Percentiles rank a stretch among this genome's conserved stretches.
Conservation (phyloP, 2,113 vertebrate species). For the Eulemur rufifrons region DNA sequence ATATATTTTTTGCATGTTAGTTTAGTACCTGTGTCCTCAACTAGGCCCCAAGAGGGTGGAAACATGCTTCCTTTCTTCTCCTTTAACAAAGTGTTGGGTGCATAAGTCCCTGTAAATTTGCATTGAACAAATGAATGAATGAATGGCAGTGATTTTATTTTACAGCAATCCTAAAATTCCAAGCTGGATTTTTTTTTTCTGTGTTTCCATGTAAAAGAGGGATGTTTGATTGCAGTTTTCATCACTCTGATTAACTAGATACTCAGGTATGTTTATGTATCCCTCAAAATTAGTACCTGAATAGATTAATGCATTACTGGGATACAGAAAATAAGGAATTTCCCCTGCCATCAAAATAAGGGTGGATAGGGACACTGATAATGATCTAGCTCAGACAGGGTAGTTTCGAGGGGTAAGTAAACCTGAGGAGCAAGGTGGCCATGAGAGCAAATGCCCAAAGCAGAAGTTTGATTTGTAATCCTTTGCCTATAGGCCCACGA, state of each 20-base stretch:
- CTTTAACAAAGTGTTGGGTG: background rate
- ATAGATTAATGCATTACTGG: background rate
- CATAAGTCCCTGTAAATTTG: background rate
- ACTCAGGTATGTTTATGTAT: background rate
- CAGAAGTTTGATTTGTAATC: background rate
- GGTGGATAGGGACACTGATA: background rate
- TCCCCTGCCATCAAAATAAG: background rate
- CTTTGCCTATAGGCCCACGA: background rate
- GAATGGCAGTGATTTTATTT: background rate
- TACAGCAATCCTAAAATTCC: background rate
- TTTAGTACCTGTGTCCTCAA: background rate
- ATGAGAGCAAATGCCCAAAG: background rate
- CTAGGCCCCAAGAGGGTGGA: background rate
- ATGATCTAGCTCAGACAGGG: background rate
- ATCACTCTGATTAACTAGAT: background rate
- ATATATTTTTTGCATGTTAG: background rate
- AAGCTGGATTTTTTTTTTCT: background rate
- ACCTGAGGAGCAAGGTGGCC: background rate
- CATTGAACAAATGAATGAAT: background rate
- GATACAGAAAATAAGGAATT: background rate
- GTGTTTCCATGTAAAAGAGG: background rate
- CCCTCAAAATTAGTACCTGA: background rate
- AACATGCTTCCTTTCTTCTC: background rate
- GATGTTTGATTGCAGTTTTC: background rate
- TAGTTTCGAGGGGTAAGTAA: background rate